Conservation (phyloP, 2,113 vertebrate genomes). For the Centropus unirufus region DNA sequence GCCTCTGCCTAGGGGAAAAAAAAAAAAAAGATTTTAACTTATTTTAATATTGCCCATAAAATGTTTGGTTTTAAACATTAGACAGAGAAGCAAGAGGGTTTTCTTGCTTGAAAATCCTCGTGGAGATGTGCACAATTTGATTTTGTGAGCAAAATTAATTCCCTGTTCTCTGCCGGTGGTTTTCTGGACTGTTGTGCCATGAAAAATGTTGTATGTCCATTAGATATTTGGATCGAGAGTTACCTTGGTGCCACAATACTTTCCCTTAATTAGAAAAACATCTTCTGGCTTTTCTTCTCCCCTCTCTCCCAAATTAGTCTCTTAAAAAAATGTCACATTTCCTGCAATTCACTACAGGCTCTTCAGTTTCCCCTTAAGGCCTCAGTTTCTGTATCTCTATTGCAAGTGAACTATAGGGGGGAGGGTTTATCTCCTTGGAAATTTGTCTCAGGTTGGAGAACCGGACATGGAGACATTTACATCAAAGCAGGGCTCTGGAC, state of each 20-base stretch:
- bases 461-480: neutral
- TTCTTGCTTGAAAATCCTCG: neutral
- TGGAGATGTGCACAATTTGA: neutral
- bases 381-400: neutral
- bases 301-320: neutral
- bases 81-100: neutral
- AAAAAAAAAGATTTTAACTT: neutral
- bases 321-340: neutral
- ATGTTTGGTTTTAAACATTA: neutral
- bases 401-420: neutral
- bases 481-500: neutral
- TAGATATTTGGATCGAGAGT: neutral
- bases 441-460: neutral
- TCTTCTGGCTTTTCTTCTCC: neutral
- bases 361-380: neutral
- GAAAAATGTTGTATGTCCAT: neutral
- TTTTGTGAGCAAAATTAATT: neutral
- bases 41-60: neutral
- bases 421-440: neutral
- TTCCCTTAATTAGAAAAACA: neutral
- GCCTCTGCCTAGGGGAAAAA: neutral
- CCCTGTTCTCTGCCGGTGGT: neutral
- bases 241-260: neutral
- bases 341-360: neutral
- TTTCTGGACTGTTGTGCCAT: neutral